phyloP scores from a whole-genome alignment of 1,140 invertebrate genomes.

The Drosophila quadrilineata region DNA sequence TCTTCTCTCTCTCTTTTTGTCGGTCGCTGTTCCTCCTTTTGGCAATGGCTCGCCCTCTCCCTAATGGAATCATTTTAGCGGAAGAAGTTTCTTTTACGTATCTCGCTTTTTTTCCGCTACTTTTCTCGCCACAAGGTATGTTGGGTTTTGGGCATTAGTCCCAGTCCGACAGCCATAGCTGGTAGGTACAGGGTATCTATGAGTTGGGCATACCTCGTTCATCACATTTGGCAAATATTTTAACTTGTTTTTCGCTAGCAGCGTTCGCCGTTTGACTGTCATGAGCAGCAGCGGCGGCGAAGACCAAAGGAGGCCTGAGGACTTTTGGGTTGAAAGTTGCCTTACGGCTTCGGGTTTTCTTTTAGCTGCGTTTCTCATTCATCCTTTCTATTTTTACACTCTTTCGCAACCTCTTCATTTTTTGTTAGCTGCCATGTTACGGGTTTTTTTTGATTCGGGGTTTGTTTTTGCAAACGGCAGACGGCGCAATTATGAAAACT shows the following conservation, averaged over 20 bases:
- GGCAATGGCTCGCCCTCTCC: too few species aligned
- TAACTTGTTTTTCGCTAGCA: constrained; percentile 13
- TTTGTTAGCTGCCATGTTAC: too few species aligned
- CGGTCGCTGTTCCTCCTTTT: too few species aligned
- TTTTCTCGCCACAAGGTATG: not conserved
- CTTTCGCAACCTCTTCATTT: too few species aligned
- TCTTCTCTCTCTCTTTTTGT: constrained; percentile 56
- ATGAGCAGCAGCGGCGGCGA: constrained; percentile 45
- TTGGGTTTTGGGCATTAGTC: not conserved
- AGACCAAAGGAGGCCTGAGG: not conserved
- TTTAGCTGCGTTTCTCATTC: constrained; percentile 5
- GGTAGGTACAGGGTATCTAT: not conserved
- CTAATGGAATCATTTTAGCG: constrained; percentile 76
- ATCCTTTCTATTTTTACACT: not conserved
- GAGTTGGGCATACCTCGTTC: not conserved
- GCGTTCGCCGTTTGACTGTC: constrained; percentile 48
- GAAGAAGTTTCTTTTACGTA: constrained; percentile 71
- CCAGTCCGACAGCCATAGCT: not conserved
- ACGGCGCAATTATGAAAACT: constrained; percentile 63
- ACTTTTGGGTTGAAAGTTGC: constrained; percentile 25
- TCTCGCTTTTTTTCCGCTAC: not conserved
- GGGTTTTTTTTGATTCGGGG: not conserved
- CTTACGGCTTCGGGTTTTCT: constrained; percentile 9
- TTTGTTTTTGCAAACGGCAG: constrained; percentile 11
- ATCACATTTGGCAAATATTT: not conserved